Conservation (phyloP, 2,888 invertebrate genomes). For the Girardia tigrina region DNA sequence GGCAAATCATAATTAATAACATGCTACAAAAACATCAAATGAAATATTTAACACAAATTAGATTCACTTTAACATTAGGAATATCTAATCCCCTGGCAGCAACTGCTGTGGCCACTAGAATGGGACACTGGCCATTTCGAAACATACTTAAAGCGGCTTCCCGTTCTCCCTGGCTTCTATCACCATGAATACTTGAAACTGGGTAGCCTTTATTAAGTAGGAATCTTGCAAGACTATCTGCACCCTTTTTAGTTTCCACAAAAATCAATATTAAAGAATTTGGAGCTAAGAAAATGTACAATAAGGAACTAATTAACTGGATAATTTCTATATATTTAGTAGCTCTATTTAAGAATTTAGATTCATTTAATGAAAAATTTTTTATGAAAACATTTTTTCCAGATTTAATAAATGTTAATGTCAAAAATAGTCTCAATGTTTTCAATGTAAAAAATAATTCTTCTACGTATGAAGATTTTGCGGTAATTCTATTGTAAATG, state of each 20-base stretch:
- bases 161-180: slow-evolving; percentile 84
- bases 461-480: too few species aligned
- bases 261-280: slow-evolving; percentile 66
- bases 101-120: slow-evolving; percentile 78
- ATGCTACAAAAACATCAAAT: slow-evolving; percentile 54
- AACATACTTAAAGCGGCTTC: slow-evolving; percentile 88
- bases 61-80: slow-evolving; percentile 30
- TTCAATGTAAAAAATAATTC: too few species aligned
- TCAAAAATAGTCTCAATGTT: too few species aligned
- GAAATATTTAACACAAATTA: not conserved
- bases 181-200: slow-evolving; percentile 96
- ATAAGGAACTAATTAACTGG: too few species aligned
- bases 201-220: slow-evolving; percentile 76
- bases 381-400: too few species aligned
- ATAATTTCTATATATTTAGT: too few species aligned
- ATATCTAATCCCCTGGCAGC: slow-evolving; percentile 36
- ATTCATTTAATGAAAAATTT: too few species aligned
- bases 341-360: too few species aligned
- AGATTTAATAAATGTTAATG: too few species aligned
- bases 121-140: slow-evolving; percentile 76
- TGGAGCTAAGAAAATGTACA: slow-evolving; percentile 31
- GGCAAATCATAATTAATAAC: slow-evolving; percentile 99
- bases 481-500: too few species aligned
- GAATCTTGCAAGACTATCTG: slow-evolving; percentile 86
- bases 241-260: slow-evolving; percentile 97